phyloP scores from a whole-genome alignment of 2,888 invertebrate species.

The Leucozona laternaria region DNA sequence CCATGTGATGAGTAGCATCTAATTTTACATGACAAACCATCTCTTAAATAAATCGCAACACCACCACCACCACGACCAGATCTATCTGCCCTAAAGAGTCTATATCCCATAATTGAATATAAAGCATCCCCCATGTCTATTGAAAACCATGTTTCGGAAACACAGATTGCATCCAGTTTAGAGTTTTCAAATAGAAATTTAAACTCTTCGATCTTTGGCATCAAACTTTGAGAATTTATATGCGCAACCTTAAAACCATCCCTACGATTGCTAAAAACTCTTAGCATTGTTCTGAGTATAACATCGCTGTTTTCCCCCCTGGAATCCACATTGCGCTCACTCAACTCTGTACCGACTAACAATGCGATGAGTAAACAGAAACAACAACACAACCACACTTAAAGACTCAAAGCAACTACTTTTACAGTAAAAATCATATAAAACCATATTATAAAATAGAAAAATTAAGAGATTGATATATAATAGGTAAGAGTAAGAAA shows the following conservation, averaged over 20 bases:
- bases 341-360: not conserved
- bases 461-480: not conserved
- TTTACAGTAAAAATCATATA: not conserved
- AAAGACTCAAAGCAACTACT: too few relatives aligned
- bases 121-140: not conserved
- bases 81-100: not conserved
- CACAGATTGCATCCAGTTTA: not conserved
- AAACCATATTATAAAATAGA: not conserved
- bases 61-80: not conserved
- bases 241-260: not conserved
- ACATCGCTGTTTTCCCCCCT: not conserved
- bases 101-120: not conserved
- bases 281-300: not conserved
- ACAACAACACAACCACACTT: not conserved
- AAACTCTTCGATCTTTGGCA: not conserved
- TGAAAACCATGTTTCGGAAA: not conserved
- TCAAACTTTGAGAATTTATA: not conserved
- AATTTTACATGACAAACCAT: not conserved
- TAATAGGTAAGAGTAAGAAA: too few relatives aligned
- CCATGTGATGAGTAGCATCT: not conserved
- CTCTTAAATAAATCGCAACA: not conserved
- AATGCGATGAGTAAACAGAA: not conserved
- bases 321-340: not conserved
- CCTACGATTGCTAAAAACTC: not conserved
- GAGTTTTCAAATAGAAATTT: not conserved